Evolutionary conservation across 1,140 invertebrate species (phyloP), one percentile per base, ranked within the genome.

Genomic region (Melitaea cinxia): DNA sequence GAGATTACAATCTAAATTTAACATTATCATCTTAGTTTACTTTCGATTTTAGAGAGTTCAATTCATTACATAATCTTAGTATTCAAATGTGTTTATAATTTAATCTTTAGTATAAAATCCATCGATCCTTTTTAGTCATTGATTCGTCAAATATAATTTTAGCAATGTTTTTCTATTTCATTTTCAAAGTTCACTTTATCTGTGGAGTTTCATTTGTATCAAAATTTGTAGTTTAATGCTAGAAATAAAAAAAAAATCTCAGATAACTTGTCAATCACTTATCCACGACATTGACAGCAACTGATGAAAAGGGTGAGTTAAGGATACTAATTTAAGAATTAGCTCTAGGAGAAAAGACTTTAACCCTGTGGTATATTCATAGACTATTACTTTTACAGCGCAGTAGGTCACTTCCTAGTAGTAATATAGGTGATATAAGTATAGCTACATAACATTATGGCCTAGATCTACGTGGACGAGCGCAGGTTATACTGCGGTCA

Each of bases 31-130:
- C 37, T 17, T 17, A 42, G 37, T 9, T 42, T 42, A 42, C 37
- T 42, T 42, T 42, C 37, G n/a, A n/a, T 42, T 33, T 42, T 42
- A 17, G 37, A 42, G 37, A 42, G 37, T 42, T n/a, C n/a, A 37
- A 0, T 37, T 37, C 37, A n/a, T 42, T 42, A 17, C 14, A 42
- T 42, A 42, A 42, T 2, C 14, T 17, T 19, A 42, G 4, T 42
- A 42, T 42, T 19, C 37, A 42, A 33, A 33, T 33, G 6, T 42
- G 9, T 42, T 9, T 19, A 42, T 42, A 4, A 42, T 42, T 42
- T 17, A 42, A 42, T 42, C 37, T 4, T 42, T 7, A n/a, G 17
- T 17, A 42, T 14, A n/a, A 15, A 6, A 42, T 19, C 14, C 17
- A 7, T 42, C 1, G n/a, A 17, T 42, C 37, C 1, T 4, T 42